phyloP scores from a whole-genome alignment of 2,888 invertebrate species.

The Hetaerina titia region DNA sequence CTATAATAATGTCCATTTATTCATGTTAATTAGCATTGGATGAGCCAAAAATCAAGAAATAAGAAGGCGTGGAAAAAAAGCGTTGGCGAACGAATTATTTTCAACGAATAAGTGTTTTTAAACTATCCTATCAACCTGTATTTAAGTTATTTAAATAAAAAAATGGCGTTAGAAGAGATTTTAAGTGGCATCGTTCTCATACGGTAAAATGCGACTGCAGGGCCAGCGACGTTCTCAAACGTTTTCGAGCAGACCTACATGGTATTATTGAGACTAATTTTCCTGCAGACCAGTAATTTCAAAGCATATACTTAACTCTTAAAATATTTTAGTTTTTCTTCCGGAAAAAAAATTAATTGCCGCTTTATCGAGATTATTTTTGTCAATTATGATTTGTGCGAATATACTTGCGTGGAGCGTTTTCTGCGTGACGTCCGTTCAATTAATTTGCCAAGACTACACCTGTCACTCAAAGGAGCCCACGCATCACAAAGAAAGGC shows the following conservation, averaged over 20 bases:
- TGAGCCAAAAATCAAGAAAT: neutral
- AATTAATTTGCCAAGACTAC: neutral
- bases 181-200: neutral
- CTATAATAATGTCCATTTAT: neutral
- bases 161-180: neutral
- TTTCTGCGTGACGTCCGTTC: neutral
- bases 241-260: neutral
- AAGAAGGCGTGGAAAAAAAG: neutral
- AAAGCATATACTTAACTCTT: neutral
- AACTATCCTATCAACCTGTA: neutral
- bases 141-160: neutral
- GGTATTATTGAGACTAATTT: neutral
- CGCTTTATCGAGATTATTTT: neutral
- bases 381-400: neutral
- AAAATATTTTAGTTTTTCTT: neutral
- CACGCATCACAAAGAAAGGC: neutral
- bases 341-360: neutral
- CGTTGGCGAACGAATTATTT: neutral
- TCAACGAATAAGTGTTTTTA: neutral
- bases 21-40: neutral
- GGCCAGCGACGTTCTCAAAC: neutral
- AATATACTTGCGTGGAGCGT: neutral
- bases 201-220: neutral
- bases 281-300: neutral
- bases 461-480: neutral